Evolutionary conservation across 2,113 vertebrate genomes (phyloP), one percentile per base, ranked within the genome.

Genomic region (Odontesthes bonariensis): DNA sequence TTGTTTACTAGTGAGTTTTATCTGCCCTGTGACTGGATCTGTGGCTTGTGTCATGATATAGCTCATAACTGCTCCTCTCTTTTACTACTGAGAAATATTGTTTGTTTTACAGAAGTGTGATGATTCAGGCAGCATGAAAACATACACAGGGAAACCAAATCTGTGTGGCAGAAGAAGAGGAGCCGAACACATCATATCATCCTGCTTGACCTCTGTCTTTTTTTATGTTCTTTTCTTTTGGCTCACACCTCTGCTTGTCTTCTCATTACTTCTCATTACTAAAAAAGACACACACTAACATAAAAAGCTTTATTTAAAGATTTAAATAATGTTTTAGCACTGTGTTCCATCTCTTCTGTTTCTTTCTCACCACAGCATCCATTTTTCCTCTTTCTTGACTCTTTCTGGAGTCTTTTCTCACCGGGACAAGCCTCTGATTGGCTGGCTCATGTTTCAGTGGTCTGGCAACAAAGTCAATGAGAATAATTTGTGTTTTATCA

Each of bases 1-100:
- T 68, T 73, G 77, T 73, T 80, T 74, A 63, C 23, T 52, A 61
- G 8, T 2, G 14, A 17, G 38, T 51, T 69, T 60, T 14, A 60
- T 60, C 27, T 2, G n/a, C 19, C 19, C 32, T 40, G 35, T 47
- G 59, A 8, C 56, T 61, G 38, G 10, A 20, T 22, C 19, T 52
- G 42, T n/a, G n/a, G 23, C 20, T 13, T 44, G 14, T 59, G 47
- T 49, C 20, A 38, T 46, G 11, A 73, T 65, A 49, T 62, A 52
- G 51, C 40, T 79, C 46, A 42, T 51, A 51, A 20, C 51, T 47
- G 40, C 63, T 20, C 32, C 40, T 19, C 4, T 38, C 64, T 57
- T 82, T 79, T 60, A 32, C 57, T 59, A 31, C 38, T 42, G 16
- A 13, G 54, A 11, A 55, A 46, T 65, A 59, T 40, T 56, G 33